A percentile compares a stretch with the other conserved stretches of the same genome.
phyloP scores from a whole-genome alignment of 2,797 vertebrate species.

The Pogoniulus pusillus region DNA sequence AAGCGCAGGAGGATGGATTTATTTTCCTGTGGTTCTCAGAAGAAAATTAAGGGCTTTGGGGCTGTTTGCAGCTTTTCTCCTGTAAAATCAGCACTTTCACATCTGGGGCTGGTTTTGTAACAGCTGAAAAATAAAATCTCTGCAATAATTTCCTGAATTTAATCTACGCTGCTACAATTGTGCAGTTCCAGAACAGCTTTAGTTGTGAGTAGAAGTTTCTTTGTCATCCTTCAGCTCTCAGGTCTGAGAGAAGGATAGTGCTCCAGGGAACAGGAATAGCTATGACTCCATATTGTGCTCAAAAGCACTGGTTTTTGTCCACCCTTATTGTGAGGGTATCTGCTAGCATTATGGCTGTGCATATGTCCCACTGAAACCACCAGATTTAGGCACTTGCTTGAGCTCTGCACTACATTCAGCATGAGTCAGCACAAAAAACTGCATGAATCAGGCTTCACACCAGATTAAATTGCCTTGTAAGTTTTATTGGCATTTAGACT shows the following conservation, averaged over 20 bases:
- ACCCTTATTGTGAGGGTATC: not conserved
- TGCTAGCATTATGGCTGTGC: not conserved
- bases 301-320: not conserved
- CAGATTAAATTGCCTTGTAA: not conserved
- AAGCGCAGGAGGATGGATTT: not conserved
- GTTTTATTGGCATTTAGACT: not conserved
- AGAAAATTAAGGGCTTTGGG: not conserved
- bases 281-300: not conserved
- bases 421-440: not conserved
- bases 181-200: not conserved
- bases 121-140: not conserved
- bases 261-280: not conserved
- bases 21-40: not conserved
- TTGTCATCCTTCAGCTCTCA: not conserved
- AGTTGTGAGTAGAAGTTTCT: not conserved
- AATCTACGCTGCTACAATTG: not conserved
- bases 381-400: not conserved
- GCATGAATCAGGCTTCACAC: not conserved
- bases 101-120: not conserved
- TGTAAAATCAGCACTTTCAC: not conserved
- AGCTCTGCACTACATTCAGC: not conserved
- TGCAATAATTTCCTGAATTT: not conserved
- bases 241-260: not conserved
- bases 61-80: not conserved
- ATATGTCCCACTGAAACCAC: not conserved